Conservation (phyloP, 2,113 vertebrate species). For the Malurus melanocephalus region DNA sequence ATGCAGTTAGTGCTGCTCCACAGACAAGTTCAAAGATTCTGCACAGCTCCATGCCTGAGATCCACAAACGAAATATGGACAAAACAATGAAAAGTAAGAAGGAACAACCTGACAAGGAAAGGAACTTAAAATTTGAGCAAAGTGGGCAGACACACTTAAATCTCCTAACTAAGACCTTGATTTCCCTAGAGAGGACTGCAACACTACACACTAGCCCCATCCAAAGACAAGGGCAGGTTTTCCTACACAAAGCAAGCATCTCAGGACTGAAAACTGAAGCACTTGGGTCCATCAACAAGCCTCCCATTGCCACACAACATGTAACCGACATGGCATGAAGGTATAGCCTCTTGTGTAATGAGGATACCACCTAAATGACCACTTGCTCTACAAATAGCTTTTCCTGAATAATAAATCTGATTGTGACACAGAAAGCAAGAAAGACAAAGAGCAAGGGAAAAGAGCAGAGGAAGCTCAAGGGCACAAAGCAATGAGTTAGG, state of each 20-base stretch:
- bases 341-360: neutral
- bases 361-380: neutral
- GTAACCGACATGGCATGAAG: neutral
- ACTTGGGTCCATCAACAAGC: neutral
- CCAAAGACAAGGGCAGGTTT: neutral
- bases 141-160: neutral
- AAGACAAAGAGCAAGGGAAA: neutral
- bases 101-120: neutral
- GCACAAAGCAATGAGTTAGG: neutral
- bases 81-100: neutral
- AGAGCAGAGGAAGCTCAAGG: neutral
- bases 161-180: neutral
- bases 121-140: neutral
- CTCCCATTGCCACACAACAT: neutral
- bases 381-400: neutral
- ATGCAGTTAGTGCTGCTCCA: neutral
- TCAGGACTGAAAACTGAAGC: neutral
- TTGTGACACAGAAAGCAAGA: neutral
- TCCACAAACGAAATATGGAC: neutral
- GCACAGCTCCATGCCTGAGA: neutral
- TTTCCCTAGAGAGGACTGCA: neutral
- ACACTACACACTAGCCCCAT: neutral
- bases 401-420: neutral
- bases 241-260: neutral
- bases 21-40: neutral